These are phyloP conservation scores for Hyperoplus immaculatus DNA, from an alignment of 2,797 vertebrate genomes.

Conservation along the genomic window DNA sequence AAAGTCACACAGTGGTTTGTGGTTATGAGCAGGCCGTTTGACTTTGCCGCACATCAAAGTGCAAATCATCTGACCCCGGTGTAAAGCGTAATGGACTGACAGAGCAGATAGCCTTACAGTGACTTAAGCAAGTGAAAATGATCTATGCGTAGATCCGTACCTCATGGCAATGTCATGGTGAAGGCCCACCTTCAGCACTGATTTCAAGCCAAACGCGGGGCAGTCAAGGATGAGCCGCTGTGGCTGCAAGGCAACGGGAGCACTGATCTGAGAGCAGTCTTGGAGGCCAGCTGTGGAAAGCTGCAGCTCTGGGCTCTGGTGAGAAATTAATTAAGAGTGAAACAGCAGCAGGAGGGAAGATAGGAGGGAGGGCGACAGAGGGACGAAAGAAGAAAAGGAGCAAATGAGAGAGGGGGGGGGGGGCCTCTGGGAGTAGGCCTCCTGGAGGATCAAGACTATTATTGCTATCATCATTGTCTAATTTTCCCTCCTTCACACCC, in stretches of 20 bases:
- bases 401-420: conserved; percentile 40
- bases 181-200: conserved; percentile 56
- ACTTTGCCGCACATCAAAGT: conserved; percentile 53
- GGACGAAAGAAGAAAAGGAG: conserved; percentile 55
- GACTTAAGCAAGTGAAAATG: conserved; percentile 65
- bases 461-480: conserved; percentile 87
- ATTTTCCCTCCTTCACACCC: conserved; percentile 63
- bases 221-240: conserved; percentile 53
- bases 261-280: conserved; percentile 73
- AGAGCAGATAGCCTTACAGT: conserved; percentile 33
- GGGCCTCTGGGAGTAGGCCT: conserved; percentile 65
- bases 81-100: conserved; percentile 40
- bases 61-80: conserved; percentile 44
- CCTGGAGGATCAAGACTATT: conserved; percentile 86
- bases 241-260: conserved; percentile 61
- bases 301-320: conserved; percentile 80
- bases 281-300: conserved; percentile 70
- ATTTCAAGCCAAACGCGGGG: conserved; percentile 54
- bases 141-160: conserved; percentile 54
- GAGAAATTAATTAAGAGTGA: conserved; percentile 89
- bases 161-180: conserved; percentile 65
- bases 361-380: conserved; percentile 66
- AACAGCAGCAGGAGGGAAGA: conserved; percentile 81
- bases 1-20: conserved; percentile 36
- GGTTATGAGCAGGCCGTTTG: conserved; percentile 24